These are phyloP conservation scores for Pterostichus niger DNA, from an alignment of 2,888 invertebrate species.

Conservation along the genomic window DNA sequence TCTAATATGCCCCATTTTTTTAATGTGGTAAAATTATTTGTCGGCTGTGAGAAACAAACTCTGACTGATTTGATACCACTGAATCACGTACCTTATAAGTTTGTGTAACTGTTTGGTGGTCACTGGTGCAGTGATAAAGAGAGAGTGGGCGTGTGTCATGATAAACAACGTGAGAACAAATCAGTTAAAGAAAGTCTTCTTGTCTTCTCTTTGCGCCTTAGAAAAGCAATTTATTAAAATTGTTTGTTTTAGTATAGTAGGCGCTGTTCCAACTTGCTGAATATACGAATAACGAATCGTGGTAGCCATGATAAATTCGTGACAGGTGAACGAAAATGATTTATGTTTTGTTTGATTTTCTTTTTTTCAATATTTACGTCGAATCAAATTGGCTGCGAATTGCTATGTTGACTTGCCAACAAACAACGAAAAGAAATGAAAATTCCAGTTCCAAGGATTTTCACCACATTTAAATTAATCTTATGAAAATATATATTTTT, in stretches of 20 bases:
- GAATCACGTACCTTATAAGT: too few species aligned
- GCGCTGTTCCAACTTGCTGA: constrained; percentile 39
- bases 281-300: constrained; percentile 31
- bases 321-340: constrained; percentile 49
- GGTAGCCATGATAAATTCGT: constrained; percentile 31
- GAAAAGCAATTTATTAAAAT: constrained; percentile 52
- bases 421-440: neutral
- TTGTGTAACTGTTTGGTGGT: neutral
- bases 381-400: constrained; percentile 20
- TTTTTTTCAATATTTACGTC: constrained; percentile 2
- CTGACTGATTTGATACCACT: too few species aligned
- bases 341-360: constrained; percentile 44
- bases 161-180: constrained; percentile 27
- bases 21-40: too few species aligned
- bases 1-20: too few species aligned
- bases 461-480: too few species aligned
- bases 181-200: neutral
- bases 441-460: neutral
- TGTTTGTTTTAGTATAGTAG: constrained; percentile 48
- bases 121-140: neutral
- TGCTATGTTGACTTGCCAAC: constrained; percentile 27
- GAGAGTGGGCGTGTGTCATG: constrained; percentile 1
- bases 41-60: too few species aligned
- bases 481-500: too few species aligned
- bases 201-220: constrained; percentile 7